Evolutionary conservation across 2,888 invertebrate genomes (phyloP).

Genomic region (Chorisops tibialis): DNA sequence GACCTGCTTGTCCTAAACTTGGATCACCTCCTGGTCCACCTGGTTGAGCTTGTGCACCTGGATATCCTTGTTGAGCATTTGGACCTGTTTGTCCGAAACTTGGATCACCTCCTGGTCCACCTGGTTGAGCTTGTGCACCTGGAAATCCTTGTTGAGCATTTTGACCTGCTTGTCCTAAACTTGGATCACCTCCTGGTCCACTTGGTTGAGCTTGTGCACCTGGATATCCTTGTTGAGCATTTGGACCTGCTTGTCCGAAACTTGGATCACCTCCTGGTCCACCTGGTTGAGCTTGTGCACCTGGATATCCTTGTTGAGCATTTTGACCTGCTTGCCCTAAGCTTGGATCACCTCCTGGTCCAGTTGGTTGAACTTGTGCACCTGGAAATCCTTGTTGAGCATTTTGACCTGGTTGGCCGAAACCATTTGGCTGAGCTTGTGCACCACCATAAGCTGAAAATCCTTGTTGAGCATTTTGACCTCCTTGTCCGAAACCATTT

Average conservation of each 20-base stretch:
- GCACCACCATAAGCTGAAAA: background rate
- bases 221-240: no score
- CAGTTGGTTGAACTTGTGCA: no score
- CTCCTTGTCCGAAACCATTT: background rate
- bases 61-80: background rate
- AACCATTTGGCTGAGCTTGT: background rate
- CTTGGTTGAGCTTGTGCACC: background rate
- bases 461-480: background rate
- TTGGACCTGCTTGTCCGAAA: no score
- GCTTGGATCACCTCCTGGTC: no score
- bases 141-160: background rate
- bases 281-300: background rate
- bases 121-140: background rate
- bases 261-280: no score
- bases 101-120: no score
- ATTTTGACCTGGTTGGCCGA: background rate
- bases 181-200: no score
- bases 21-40: no score
- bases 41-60: background rate
- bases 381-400: no score
- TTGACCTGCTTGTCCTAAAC: no score
- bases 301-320: background rate
- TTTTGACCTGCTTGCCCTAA: background rate
- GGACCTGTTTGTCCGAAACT: background rate
- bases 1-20: background rate